phyloP scores from a whole-genome alignment of 2,113 vertebrate species.

The Odontesthes bonariensis region DNA sequence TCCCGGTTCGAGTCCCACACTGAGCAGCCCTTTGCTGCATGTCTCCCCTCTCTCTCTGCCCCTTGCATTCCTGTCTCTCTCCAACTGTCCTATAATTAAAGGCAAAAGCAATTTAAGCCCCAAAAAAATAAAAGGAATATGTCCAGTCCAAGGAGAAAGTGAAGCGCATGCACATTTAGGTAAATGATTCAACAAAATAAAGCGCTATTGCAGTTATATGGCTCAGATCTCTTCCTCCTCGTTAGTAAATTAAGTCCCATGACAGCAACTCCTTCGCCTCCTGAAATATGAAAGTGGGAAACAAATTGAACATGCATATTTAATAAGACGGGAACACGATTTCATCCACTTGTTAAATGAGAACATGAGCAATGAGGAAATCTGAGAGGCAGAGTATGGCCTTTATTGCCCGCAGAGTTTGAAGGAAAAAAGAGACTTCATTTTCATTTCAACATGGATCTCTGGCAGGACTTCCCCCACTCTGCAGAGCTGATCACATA shows the following conservation, averaged over 20 bases:
- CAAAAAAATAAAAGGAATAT: too few species aligned
- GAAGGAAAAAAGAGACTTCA: conserved; percentile 74
- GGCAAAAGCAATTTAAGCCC: too few species aligned
- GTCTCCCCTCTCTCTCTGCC: too few species aligned
- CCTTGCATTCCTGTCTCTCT: too few species aligned
- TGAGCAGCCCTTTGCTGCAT: too few species aligned
- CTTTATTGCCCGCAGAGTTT: conserved; percentile 60
- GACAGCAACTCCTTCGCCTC: conserved; percentile 58
- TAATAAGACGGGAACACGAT: conserved; percentile 61
- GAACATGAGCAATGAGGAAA: conserved; percentile 40
- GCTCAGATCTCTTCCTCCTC: conserved; percentile 27
- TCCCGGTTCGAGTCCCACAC: too few species aligned
- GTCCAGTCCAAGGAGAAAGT: conserved; percentile 1
- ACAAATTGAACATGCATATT: conserved; percentile 75
- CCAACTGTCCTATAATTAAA: too few species aligned
- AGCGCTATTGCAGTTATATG: conserved; percentile 1
- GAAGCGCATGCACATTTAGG: conserved; percentile 6
- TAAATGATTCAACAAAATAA: conserved; percentile 45
- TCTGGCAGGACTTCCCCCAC: conserved; percentile 57
- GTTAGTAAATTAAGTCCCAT: conserved; percentile 62
- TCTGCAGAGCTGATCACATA: conserved; percentile 58
- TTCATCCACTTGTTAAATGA: conserved; percentile 63
- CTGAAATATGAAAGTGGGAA: conserved; percentile 54
- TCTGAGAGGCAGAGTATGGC: conserved; percentile 22
- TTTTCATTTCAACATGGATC: conserved; percentile 74